Evolutionary conservation across 2,888 invertebrate species (phyloP), one percentile per base, ranked within the genome.

Genomic region (Hydrotaea diabolus): DNA sequence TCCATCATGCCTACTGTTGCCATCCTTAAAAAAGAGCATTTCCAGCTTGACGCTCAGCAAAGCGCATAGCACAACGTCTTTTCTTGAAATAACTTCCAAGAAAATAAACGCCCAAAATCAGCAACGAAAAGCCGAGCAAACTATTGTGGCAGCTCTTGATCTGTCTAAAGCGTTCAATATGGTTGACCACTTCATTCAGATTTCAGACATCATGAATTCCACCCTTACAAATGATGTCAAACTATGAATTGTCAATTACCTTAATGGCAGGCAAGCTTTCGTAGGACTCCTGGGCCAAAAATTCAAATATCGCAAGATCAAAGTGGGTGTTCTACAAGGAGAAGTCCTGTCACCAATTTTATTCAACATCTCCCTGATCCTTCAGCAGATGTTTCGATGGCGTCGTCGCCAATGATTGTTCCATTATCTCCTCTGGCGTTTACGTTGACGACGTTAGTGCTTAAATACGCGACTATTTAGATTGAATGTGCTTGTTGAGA

Each of bases 131-230:
- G 8, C 36, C 26, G 39, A 73, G 3, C 13, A 57, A 3, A 39
- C 55, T n/a, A 39, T 21, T 17, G 57, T 57, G 19, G 73, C 39
- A 13, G 57, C 73, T 11, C 21, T 57, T 5, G 71, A 23, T 23
- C 26, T 49, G 26, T 53, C 55, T 11, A 62, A 59, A n/a, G 59
- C 59, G 1, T 74, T 62, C 26, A 15, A 74, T 11, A 72, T 49
- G 13, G 46, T 74, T 5, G 46, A 46, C 11, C 49, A 62, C 17
- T 23, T 46, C 3, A 57, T 43, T 2, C 15, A 15, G 39, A 19
- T 73, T 11, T n/a, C 7, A 17, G 73, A 59, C 23, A 74, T 46
- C 21, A 57, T 57, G 73, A 39, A 59, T n/a, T 59, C 46, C 15
- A n/a, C 59, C 3, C 57, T 59, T 0, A 39, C 59, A n/a, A 74